Evolutionary conservation across 2,888 invertebrate species (phyloP).

Genomic region (Oasisia sp.): DNA sequence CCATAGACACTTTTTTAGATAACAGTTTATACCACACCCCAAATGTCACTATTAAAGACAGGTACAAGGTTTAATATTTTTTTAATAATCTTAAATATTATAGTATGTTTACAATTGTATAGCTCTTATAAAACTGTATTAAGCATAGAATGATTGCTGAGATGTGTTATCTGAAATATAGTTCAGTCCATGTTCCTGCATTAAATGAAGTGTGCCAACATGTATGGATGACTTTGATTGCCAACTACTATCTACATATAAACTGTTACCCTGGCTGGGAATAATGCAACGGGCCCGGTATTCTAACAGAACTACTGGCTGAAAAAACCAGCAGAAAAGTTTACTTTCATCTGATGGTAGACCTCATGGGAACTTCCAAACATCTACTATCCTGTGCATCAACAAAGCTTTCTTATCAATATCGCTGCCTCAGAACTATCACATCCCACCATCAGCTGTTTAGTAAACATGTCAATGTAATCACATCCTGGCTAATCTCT

Average conservation of each 20-base stretch:
- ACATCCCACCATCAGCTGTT: background rate
- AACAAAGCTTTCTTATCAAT: slow-evolving; percentile 17
- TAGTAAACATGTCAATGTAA: slow-evolving; percentile 17
- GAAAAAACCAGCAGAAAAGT: slow-evolving; percentile 1
- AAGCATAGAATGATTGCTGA: no score
- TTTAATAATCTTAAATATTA: no score
- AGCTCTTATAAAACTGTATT: no score
- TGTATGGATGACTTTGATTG: background rate
- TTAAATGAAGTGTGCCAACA: background rate
- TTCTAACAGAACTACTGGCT: background rate
- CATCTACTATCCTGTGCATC: background rate
- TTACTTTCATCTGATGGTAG: background rate
- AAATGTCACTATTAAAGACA: no score
- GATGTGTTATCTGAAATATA: no score
- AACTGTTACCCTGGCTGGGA: background rate
- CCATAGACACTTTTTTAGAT: no score
- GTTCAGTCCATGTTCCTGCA: background rate
- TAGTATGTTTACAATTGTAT: no score
- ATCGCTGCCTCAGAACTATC: background rate
- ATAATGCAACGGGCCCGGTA: background rate
- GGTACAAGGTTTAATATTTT: no score
- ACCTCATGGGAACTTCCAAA: background rate
- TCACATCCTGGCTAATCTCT: background rate
- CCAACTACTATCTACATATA: no score
- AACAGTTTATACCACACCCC: no score